A percentile compares a stretch with the other conserved stretches of the same genome.
These are phyloP conservation scores for Carassius auratus DNA, from an alignment of 2,113 vertebrate genomes.

Conservation along the genomic window DNA sequence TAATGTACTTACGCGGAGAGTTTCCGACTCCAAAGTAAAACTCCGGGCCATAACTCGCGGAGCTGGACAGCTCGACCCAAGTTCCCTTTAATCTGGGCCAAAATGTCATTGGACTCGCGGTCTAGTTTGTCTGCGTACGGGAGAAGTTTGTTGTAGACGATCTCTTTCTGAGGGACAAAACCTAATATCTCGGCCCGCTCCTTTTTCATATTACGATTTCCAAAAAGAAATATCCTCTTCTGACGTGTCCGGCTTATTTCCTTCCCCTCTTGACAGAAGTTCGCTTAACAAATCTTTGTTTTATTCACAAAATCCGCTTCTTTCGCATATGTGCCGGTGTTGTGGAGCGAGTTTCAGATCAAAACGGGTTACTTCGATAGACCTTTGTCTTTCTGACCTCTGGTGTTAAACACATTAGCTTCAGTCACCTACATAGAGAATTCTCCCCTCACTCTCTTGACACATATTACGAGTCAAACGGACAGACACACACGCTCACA, in stretches of 20 bases:
- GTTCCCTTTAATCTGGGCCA: conserved; percentile 89
- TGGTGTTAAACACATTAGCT: conserved; percentile 40
- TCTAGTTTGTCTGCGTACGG: conserved; percentile 88
- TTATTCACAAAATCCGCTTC: conserved; percentile 21
- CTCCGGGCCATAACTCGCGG: conserved; percentile 94
- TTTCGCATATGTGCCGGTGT: conserved; percentile 15
- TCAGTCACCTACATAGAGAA: conserved; percentile 42
- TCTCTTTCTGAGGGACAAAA: conserved; percentile 87
- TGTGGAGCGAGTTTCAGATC: not conserved
- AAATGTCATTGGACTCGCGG: conserved; percentile 83
- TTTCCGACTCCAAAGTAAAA: conserved; percentile 91
- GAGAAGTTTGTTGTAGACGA: conserved; percentile 89
- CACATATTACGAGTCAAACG: conserved; percentile 48
- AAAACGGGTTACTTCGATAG: conserved; percentile 9
- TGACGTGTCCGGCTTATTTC: conserved; percentile 44
- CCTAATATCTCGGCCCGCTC: conserved; percentile 59
- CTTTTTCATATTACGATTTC: conserved; percentile 63
- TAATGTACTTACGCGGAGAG: conserved; percentile 89
- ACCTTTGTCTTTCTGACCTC: conserved; percentile 31
- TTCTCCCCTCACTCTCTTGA: conserved; percentile 47
- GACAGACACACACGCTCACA: conserved; percentile 25
- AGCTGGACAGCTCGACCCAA: conserved; percentile 90
- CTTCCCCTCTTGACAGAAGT: conserved; percentile 39
- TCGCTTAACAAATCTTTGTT: conserved; percentile 36
- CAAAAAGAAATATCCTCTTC: conserved; percentile 32